These are phyloP conservation scores for Cheirogaleus major DNA, from an alignment of 2,797 vertebrate genomes.

Conservation along the genomic window DNA sequence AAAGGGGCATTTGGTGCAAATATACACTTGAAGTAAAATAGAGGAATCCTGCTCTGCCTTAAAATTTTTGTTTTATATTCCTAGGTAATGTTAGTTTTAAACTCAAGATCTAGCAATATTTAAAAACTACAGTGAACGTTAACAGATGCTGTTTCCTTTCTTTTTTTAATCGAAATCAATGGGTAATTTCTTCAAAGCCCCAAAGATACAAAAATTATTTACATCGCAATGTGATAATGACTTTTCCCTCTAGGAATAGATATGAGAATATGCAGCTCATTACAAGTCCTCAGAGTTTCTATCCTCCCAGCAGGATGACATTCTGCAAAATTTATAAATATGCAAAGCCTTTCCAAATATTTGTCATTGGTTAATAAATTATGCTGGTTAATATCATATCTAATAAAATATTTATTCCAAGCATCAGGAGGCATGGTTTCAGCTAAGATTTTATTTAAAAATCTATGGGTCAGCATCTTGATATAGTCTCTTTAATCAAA, in stretches of 20 bases:
- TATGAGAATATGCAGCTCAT: constrained; percentile 24
- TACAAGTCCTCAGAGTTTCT: constrained; percentile 9
- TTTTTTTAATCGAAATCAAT: not conserved
- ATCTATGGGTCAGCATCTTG: not conserved
- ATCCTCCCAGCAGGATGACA: constrained; percentile 16
- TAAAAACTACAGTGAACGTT: not conserved
- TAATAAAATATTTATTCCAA: constrained; percentile 73
- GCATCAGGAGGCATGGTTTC: not conserved
- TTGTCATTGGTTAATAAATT: constrained; percentile 72
- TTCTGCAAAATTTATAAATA: constrained; percentile 58
- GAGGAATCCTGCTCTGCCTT: not conserved
- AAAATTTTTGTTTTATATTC: not conserved
- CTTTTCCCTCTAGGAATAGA: constrained; percentile 27
- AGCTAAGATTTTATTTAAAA: constrained; percentile 32
- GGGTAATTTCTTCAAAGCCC: not conserved
- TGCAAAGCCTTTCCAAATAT: constrained; percentile 32
- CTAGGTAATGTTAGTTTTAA: not conserved
- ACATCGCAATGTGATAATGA: not conserved
- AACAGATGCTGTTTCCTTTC: not conserved
- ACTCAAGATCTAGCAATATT: not conserved
- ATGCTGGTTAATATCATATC: constrained; percentile 58
- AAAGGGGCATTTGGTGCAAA: not conserved
- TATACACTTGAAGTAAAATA: not conserved
- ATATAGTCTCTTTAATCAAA: constrained; percentile 31
- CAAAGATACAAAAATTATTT: constrained; percentile 33